Percentiles rank a stretch among this genome's conserved stretches.
These are phyloP conservation scores for Astur gentilis DNA, from an alignment of 2,113 vertebrate genomes.

Conservation along the genomic window DNA sequence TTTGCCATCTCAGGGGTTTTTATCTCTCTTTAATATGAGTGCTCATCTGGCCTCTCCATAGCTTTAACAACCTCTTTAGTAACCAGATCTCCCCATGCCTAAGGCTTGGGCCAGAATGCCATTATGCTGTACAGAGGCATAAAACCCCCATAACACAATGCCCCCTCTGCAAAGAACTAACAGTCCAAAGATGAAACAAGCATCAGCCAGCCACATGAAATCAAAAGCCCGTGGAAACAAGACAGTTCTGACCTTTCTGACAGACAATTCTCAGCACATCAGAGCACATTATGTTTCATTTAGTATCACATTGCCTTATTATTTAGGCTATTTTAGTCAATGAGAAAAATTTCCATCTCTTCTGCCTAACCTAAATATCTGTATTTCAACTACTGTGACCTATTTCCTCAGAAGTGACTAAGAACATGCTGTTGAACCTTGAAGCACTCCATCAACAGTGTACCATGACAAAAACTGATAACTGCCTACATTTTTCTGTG, in stretches of 20 bases:
- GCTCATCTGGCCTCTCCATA: neutral
- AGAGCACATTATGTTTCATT: neutral
- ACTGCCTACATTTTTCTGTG: neutral
- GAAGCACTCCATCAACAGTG: neutral
- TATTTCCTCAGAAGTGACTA: neutral
- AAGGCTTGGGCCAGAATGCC: neutral
- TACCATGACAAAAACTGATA: neutral
- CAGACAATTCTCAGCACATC: neutral
- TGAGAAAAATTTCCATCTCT: neutral
- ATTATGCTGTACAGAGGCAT: neutral
- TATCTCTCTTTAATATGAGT: neutral
- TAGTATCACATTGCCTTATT: neutral
- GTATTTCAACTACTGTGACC: neutral
- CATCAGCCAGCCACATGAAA: neutral
- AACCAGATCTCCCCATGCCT: neutral
- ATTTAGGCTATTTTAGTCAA: neutral
- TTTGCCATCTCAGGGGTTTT: neutral
- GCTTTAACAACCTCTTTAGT: neutral
- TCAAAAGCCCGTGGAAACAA: neutral
- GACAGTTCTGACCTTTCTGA: neutral
- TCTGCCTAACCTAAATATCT: neutral
- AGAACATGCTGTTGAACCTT: neutral
- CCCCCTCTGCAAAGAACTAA: neutral
- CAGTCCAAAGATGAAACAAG: neutral
- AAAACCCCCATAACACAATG: neutral